Evolutionary conservation across 1,140 invertebrate genomes (phyloP).

Genomic region (Brachionus rubens): DNA sequence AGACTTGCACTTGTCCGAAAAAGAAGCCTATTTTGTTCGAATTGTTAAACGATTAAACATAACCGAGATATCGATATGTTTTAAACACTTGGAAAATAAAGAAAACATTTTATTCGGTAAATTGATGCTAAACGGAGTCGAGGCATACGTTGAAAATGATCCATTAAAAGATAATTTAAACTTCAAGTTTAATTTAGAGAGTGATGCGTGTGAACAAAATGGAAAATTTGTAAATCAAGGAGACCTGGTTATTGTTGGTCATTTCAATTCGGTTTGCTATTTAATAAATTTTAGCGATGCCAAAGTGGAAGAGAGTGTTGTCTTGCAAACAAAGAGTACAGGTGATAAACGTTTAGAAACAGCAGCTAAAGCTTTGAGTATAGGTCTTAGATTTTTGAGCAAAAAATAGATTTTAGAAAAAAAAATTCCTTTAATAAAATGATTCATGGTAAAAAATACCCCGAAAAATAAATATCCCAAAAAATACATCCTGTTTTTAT

Average conservation of each 20-base stretch:
- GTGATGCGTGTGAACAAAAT: background rate
- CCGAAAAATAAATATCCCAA: no score
- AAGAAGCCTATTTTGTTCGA: background rate
- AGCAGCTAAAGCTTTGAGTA: background rate
- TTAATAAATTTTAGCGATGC: background rate
- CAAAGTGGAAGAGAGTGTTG: background rate
- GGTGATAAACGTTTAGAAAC: background rate
- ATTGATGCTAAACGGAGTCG: background rate
- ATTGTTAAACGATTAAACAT: background rate
- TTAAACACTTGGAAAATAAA: background rate
- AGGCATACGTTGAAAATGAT: background rate
- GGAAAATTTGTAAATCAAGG: background rate
- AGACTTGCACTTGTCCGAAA: slow-evolving; percentile 1
- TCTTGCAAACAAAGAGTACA: background rate
- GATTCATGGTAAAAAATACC: no score
- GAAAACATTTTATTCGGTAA: slow-evolving; percentile 5
- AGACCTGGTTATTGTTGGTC: background rate
- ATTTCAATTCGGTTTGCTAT: slow-evolving; percentile 1
- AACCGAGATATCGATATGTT: background rate
- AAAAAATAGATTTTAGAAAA: slow-evolving; percentile 15
- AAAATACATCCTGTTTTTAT: no score
- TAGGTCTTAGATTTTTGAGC: background rate
- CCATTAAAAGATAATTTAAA: background rate
- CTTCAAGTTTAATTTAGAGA: slow-evolving; percentile 3
- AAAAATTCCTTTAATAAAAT: no score